Percentiles rank a stretch among this genome's conserved stretches.
These are phyloP conservation scores for Agapornis canus DNA, from an alignment of 2,797 vertebrate species.

Conservation along the genomic window DNA sequence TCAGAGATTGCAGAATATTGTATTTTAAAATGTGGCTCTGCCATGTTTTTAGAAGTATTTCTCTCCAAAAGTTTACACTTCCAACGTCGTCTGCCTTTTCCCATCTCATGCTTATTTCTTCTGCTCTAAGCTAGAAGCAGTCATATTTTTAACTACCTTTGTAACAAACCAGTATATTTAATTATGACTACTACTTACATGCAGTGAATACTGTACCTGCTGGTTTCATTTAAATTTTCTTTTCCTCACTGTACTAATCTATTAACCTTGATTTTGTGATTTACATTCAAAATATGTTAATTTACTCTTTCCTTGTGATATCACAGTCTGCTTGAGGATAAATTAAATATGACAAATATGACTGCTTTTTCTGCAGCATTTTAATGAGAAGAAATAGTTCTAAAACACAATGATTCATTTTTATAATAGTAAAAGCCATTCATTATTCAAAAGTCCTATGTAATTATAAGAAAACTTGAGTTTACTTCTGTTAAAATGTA, in stretches of 20 bases:
- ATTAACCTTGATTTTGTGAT: slow-evolving; percentile 46
- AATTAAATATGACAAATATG: slow-evolving; percentile 6
- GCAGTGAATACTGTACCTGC: neutral
- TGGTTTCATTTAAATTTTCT: slow-evolving; percentile 43
- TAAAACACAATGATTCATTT: neutral
- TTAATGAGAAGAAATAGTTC: neutral
- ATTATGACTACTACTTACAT: neutral
- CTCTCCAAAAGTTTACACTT: neutral
- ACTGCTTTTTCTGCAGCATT: neutral
- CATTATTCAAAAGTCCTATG: neutral
- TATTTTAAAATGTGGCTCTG: neutral
- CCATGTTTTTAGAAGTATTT: neutral
- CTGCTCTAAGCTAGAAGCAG: neutral
- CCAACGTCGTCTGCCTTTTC: neutral
- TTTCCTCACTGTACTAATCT: slow-evolving; percentile 8
- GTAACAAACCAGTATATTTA: slow-evolving; percentile 35
- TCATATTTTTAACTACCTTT: neutral
- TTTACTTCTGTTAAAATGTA: neutral
- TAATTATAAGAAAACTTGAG: neutral
- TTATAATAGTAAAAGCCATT: neutral
- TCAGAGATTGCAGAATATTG: neutral
- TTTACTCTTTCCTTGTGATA: slow-evolving; percentile 23
- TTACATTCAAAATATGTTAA: slow-evolving; percentile 25
- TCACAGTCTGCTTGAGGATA: neutral
- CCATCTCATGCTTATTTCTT: neutral